Conservation (phyloP, 2,888 invertebrate genomes). For the Acheta domesticus region DNA sequence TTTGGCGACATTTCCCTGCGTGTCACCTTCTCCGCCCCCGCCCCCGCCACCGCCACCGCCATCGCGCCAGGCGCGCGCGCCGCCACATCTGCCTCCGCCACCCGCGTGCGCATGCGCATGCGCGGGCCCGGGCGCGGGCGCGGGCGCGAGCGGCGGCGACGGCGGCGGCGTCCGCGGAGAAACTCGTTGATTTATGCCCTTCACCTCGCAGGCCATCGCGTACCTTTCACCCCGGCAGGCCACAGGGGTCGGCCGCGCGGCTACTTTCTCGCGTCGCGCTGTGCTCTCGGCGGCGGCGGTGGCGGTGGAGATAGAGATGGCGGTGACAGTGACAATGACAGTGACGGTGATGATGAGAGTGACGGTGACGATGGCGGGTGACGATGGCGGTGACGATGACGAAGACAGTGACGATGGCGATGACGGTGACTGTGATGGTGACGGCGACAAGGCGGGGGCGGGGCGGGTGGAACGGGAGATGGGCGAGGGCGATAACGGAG, state of each 20-base stretch:
- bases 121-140: neutral
- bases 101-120: neutral
- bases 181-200: slow-evolving; percentile 18
- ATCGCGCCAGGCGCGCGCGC: neutral
- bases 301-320: neutral
- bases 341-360: too few species aligned
- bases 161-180: slow-evolving; percentile 18
- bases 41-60: neutral
- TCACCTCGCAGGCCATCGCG: slow-evolving; percentile 18
- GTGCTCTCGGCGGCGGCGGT: neutral
- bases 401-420: too few species aligned
- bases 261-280: neutral
- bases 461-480: too few species aligned
- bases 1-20: neutral
- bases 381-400: too few species aligned
- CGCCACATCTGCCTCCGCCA: neutral
- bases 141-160: neutral
- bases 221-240: slow-evolving; percentile 6
- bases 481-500: too few species aligned
- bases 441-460: too few species aligned
- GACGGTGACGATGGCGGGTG: too few species aligned
- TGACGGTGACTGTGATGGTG: too few species aligned
- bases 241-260: neutral
- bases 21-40: neutral
- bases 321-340: too few species aligned